phyloP scores from a whole-genome alignment of 2,888 invertebrate genomes.

The Spatulosminthurus flaviceps region DNA sequence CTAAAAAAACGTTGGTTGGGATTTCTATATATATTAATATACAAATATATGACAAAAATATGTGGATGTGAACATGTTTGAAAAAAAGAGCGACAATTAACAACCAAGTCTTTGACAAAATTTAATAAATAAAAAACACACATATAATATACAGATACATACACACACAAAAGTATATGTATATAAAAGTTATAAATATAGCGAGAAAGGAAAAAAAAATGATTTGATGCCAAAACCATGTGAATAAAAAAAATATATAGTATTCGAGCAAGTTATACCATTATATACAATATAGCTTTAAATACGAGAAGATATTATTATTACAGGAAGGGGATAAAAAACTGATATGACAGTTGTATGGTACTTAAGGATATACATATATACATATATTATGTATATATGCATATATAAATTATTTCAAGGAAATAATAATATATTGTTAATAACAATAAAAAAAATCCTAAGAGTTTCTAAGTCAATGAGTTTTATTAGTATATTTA shows the following conservation, averaged over 20 bases:
- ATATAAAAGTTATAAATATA: neutral
- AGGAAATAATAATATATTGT: conserved; percentile 18
- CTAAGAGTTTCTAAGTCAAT: neutral
- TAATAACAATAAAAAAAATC: neutral
- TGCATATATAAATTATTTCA: neutral
- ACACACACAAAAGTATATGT: neutral
- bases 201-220: conserved; percentile 1
- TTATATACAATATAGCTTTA: conserved; percentile 24
- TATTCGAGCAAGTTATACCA: conserved; percentile 23
- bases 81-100: no score
- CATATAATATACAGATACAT: neutral
- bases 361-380: neutral
- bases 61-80: no score
- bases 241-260: conserved; percentile 13
- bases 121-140: neutral
- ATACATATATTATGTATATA: neutral
- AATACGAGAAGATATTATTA: neutral
- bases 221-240: conserved; percentile 12
- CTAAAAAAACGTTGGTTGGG: no score
- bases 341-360: neutral
- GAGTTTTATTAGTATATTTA: neutral
- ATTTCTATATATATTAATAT: no score
- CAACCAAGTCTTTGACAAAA: no score
- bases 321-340: no score
- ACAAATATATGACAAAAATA: no score